phyloP scores from a whole-genome alignment of 2,888 invertebrate species.

The Melanargia galathea region DNA sequence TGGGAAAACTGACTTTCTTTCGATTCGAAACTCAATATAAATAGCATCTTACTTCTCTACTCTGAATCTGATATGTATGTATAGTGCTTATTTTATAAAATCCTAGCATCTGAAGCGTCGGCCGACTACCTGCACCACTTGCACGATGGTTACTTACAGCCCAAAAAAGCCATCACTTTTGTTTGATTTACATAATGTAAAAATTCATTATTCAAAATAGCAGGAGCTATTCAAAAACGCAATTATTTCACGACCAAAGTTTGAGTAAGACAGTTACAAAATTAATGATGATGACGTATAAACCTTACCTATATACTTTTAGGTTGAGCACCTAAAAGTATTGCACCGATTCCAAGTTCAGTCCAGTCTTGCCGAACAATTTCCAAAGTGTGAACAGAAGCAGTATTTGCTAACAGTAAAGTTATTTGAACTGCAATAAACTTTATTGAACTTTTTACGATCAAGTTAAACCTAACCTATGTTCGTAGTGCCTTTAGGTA shows the following conservation, averaged over 20 bases:
- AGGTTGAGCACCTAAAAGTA: too few species aligned
- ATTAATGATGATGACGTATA: not conserved
- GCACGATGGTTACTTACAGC: too few species aligned
- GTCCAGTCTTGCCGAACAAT: not conserved
- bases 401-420: not conserved
- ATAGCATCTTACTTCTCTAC: not conserved
- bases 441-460: conserved; percentile 16
- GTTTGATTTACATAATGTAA: too few species aligned
- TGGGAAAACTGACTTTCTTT: not conserved
- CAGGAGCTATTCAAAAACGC: too few species aligned
- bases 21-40: not conserved
- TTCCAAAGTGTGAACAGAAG: conserved; percentile 6
- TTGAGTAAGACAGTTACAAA: not conserved
- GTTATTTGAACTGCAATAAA: conserved; percentile 7
- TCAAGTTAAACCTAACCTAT: conserved; percentile 5
- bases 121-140: too few species aligned
- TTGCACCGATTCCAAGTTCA: too few species aligned
- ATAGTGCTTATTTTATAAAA: too few species aligned
- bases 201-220: too few species aligned
- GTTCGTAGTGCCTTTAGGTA: not conserved
- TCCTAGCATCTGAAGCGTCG: too few species aligned
- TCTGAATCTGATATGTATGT: too few species aligned
- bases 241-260: too few species aligned
- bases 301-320: not conserved
- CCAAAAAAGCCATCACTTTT: too few species aligned